phyloP scores from a whole-genome alignment of 92 coral and sea anemone species.

The Palythoa grandiflora region DNA sequence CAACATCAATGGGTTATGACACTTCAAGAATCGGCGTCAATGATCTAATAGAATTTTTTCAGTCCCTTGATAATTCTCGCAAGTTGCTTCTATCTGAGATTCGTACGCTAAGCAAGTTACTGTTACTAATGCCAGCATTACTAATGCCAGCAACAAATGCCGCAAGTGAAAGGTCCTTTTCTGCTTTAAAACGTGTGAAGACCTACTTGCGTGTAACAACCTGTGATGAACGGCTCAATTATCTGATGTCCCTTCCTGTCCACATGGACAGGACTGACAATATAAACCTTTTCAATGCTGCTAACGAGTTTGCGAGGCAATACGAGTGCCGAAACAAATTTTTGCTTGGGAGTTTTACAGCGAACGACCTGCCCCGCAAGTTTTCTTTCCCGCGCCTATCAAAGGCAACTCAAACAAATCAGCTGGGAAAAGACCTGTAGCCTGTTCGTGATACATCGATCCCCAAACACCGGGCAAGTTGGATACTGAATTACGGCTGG shows the following conservation, averaged over 20 bases:
- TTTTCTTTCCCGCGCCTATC: constrained; percentile 10
- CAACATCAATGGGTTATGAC: constrained; percentile 35
- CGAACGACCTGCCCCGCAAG: constrained; percentile 43
- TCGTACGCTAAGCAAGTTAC: constrained; percentile 61
- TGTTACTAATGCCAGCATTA: constrained; percentile 62
- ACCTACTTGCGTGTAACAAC: constrained; percentile 46
- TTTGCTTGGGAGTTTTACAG: constrained; percentile 48
- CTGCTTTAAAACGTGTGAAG: constrained; percentile 63
- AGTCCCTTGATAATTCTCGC: constrained; percentile 37
- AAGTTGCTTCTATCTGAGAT: constrained; percentile 62
- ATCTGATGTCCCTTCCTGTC: constrained; percentile 59
- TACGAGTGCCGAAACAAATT: constrained; percentile 23
- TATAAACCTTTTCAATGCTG: constrained; percentile 18
- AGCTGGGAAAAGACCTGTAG: constrained; percentile 29
- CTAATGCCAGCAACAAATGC: constrained; percentile 72
- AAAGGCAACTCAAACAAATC: constrained; percentile 31
- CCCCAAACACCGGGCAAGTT: constrained; percentile 40
- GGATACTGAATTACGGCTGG: background rate
- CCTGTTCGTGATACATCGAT: constrained; percentile 33
- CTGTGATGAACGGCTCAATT: constrained; percentile 54
- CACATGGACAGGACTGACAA: constrained; percentile 66
- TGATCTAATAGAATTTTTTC: constrained; percentile 55
- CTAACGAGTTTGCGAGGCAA: constrained; percentile 45
- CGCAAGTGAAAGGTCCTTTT: constrained; percentile 64
- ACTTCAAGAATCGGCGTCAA: constrained; percentile 44